A percentile compares a stretch with the other conserved stretches of the same genome.
These are phyloP conservation scores for Onchidella celtica DNA, from an alignment of 2,888 invertebrate genomes.

Conservation along the genomic window DNA sequence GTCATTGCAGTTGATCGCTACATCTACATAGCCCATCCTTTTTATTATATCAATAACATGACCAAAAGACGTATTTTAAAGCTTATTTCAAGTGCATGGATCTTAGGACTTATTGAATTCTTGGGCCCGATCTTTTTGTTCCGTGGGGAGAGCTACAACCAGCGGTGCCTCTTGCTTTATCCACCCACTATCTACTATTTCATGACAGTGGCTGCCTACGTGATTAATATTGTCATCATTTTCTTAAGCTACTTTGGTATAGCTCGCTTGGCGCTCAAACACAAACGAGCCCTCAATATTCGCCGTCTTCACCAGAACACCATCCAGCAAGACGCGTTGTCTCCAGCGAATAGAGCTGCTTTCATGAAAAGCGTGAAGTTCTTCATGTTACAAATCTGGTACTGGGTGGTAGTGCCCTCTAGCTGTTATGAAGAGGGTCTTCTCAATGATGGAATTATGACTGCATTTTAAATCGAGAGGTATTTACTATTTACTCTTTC, in stretches of 20 bases:
- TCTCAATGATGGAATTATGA: too few species aligned
- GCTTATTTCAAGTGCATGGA: not conserved
- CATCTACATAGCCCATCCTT: not conserved
- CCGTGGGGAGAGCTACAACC: not conserved
- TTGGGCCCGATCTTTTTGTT: not conserved
- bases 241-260: not conserved
- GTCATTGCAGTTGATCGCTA: not conserved
- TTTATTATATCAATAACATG: not conserved
- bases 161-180: not conserved
- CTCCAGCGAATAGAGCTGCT: not conserved
- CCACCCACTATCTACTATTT: not conserved
- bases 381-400: too few species aligned
- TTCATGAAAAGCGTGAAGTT: not conserved
- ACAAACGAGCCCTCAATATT: not conserved
- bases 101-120: not conserved
- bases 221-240: not conserved
- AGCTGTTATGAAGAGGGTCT: too few species aligned
- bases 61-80: not conserved
- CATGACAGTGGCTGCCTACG: not conserved
- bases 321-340: not conserved
- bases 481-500: too few species aligned
- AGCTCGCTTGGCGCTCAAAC: not conserved
- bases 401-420: too few species aligned
- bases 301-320: not conserved
- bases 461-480: too few species aligned